Percentiles rank a stretch among this genome's conserved stretches.
These are phyloP conservation scores for Falco punctatus DNA, from an alignment of 2,113 vertebrate species.

Conservation along the genomic window DNA sequence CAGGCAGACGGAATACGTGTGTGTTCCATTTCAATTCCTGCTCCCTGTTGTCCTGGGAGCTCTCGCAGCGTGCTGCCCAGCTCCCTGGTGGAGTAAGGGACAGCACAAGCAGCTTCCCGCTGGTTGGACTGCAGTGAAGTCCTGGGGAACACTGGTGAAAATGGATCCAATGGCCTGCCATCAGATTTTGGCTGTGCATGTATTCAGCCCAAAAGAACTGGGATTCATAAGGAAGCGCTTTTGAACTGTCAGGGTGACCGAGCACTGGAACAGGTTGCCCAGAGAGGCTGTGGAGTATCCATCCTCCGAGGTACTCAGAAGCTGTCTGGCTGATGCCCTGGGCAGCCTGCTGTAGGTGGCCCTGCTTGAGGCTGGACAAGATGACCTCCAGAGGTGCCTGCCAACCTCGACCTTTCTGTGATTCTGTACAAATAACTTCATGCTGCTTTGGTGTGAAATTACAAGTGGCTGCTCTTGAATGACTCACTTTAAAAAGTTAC, in stretches of 20 bases:
- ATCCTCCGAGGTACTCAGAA: neutral
- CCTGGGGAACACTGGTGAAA: neutral
- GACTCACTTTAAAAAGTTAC: neutral
- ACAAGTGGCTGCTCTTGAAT: neutral
- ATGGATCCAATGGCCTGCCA: neutral
- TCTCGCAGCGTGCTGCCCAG: neutral
- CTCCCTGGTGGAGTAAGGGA: rapidly evolving
- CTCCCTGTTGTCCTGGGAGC: neutral
- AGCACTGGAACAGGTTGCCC: neutral
- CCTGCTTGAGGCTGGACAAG: neutral
- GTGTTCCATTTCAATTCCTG: rapidly evolving
- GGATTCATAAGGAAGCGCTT: neutral
- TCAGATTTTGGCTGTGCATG: neutral
- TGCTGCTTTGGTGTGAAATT: neutral
- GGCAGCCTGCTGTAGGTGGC: neutral
- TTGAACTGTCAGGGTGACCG: neutral
- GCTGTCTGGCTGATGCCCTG: neutral
- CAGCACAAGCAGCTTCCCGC: neutral
- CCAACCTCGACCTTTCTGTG: neutral
- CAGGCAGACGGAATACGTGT: rapidly evolving
- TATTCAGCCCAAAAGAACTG: neutral
- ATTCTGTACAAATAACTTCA: neutral
- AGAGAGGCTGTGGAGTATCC: neutral
- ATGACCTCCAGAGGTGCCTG: neutral
- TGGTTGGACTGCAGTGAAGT: neutral